Evolutionary conservation across 2,113 vertebrate species (phyloP).

Genomic region (Monopterus albus): DNA sequence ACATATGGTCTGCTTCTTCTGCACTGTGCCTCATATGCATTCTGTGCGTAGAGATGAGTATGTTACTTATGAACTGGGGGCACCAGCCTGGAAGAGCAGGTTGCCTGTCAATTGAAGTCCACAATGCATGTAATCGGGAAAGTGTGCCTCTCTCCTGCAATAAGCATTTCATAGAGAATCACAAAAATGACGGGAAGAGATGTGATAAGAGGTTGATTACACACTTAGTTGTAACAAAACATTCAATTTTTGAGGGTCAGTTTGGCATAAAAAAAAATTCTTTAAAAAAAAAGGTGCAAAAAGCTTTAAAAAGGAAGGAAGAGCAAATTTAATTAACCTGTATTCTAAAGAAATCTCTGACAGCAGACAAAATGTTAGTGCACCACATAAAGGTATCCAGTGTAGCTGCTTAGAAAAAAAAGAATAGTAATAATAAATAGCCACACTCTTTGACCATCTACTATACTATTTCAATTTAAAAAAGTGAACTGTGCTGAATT

Average conservation of each 20-base stretch:
- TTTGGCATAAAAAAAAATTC: not conserved
- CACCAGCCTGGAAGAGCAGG: slow-evolving; percentile 18
- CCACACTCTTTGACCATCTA: not conserved
- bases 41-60: not conserved
- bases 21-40: not conserved
- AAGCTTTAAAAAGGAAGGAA: not conserved
- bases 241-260: not conserved
- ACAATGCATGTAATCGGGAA: slow-evolving; percentile 12
- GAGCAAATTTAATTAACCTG: not conserved
- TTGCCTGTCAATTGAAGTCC: slow-evolving; percentile 22
- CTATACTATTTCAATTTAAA: no score
- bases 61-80: slow-evolving; percentile 16
- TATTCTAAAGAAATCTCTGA: not conserved
- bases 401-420: not conserved
- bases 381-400: not conserved
- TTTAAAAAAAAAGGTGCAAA: slow-evolving; percentile 2
- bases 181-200: slow-evolving; percentile 7
- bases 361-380: not conserved
- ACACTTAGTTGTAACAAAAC: slow-evolving; percentile 15
- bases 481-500: no score
- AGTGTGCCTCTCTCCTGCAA: slow-evolving; percentile 18
- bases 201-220: slow-evolving; percentile 33
- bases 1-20: not conserved
- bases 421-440: not conserved
- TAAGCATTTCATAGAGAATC: slow-evolving; percentile 32